Conservation (phyloP, 2,888 invertebrate species). For the Drosophila paracracens region DNA sequence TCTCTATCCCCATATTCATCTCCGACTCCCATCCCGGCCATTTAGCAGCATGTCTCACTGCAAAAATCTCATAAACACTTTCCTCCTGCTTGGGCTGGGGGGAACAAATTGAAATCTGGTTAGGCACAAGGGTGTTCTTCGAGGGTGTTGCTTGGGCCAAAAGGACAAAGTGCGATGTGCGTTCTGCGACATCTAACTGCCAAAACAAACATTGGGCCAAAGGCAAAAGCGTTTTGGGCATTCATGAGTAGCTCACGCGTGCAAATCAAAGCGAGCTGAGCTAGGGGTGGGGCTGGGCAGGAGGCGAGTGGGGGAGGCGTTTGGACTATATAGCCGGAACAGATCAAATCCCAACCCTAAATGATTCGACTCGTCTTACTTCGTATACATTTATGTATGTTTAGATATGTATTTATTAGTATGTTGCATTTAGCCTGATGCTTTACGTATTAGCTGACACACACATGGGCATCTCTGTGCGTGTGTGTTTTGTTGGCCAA, state of each 20-base stretch:
- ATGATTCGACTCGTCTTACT: slow-evolving; percentile 13
- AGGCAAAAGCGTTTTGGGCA: slow-evolving; percentile 36
- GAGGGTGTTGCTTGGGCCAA: slow-evolving; percentile 15
- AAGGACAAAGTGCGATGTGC: slow-evolving; percentile 1
- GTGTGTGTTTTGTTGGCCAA: slow-evolving; percentile 17
- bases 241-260: slow-evolving; percentile 69
- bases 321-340: slow-evolving; percentile 6
- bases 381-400: neutral
- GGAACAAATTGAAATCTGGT: slow-evolving; percentile 83
- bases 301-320: neutral
- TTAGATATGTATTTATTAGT: slow-evolving; percentile 24
- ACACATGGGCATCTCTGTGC: neutral
- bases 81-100: slow-evolving; percentile 48
- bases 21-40: slow-evolving; percentile 23
- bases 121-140: slow-evolving; percentile 63
- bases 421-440: slow-evolving; percentile 36
- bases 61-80: slow-evolving; percentile 82
- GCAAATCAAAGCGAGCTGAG: slow-evolving; percentile 64
- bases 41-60: slow-evolving; percentile 45
- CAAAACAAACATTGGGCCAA: slow-evolving; percentile 47
- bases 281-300: slow-evolving; percentile 26
- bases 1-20: slow-evolving; percentile 21
- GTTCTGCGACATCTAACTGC: slow-evolving; percentile 31
- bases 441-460: slow-evolving; percentile 24
- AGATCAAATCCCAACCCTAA: slow-evolving; percentile 34